Base-by-base conservation (phyloP, 2,888 invertebrate species). In the Teleiodes luculella region DNA sequence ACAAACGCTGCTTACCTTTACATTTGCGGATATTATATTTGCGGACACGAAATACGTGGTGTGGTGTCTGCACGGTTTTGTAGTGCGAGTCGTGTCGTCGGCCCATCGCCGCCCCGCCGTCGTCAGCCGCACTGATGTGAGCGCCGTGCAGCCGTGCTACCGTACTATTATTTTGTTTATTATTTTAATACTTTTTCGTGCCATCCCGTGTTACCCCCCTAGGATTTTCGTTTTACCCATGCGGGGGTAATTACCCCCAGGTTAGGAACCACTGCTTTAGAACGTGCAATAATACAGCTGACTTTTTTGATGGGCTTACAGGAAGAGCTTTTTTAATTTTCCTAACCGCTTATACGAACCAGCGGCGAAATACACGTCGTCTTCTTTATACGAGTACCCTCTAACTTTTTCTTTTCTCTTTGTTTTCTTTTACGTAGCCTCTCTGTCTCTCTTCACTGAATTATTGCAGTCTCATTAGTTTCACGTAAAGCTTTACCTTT, bases 231-330 rank as follows among this genome's bases (percentile, higher is more conserved):
- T 41, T 41, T 20, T 41, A 20, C 41, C 41, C 41, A 18, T 41
- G 41, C 33, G 33, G 33, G 33, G 33, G 33, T 33, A 41, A 41
- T 41, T 41, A 41, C 41, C 41, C 41, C 41, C 41, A 41, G 41
- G 41, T 41, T 41, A 18, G 41, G 20, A 41, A 41, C 41, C 41
- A 41, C 18, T 41, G 41, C n/a, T n/a, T n/a, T n/a, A n/a, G n/a
- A n/a, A n/a, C n/a, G n/a, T n/a, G n/a, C n/a, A n/a, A n/a, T n/a
- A n/a, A n/a, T n/a, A n/a, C n/a, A n/a, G n/a, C n/a, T n/a, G n/a
- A n/a, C n/a, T n/a, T n/a, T n/a, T n/a, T n/a, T n/a, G n/a, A n/a
- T n/a, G n/a, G n/a, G n/a, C n/a, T n/a, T n/a, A n/a, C n/a, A n/a
- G n/a, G n/a, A n/a, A n/a, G n/a, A n/a, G n/a, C n/a, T n/a, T n/a